Percentiles rank a stretch among this genome's conserved stretches.
Evolutionary conservation across 2,888 invertebrate genomes (phyloP).

Genomic region (Koerneria pararmatus): DNA sequence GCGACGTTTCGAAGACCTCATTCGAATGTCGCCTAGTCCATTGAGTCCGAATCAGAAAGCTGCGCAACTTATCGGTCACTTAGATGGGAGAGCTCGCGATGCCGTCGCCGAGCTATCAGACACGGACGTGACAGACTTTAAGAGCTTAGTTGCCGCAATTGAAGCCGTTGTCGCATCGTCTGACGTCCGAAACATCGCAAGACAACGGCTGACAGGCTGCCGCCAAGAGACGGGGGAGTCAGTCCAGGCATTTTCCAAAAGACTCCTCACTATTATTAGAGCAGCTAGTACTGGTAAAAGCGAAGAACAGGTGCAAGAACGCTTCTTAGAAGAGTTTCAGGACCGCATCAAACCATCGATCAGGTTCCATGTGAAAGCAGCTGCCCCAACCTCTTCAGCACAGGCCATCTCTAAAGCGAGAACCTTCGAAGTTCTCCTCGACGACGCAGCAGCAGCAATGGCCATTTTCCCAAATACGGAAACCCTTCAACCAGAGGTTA

Average conservation of each 20-base stretch:
- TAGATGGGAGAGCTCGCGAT: neutral
- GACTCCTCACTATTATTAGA: neutral
- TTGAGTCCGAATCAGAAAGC: neutral
- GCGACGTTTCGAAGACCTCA: neutral
- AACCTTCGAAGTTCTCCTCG: too few species aligned
- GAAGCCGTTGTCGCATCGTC: neutral
- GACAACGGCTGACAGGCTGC: neutral
- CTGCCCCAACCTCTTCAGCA: neutral
- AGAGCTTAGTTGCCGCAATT: neutral
- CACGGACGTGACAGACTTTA: too few species aligned
- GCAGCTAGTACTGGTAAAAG: neutral
- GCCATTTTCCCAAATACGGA: too few species aligned
- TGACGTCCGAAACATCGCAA: neutral
- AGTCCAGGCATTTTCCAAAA: neutral
- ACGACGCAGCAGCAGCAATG: too few species aligned
- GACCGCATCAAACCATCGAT: neutral
- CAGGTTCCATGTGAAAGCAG: slow-evolving; percentile 1
- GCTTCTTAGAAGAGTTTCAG: neutral
- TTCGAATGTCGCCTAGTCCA: neutral
- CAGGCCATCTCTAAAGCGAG: too few species aligned
- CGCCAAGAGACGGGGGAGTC: neutral
- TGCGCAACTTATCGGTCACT: neutral
- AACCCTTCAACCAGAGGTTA: too few species aligned
- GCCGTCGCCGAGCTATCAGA: too few species aligned
- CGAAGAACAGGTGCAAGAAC: neutral